Conservation (phyloP, 2,797 vertebrate species). For the Arnoldichthys spilopterus region DNA sequence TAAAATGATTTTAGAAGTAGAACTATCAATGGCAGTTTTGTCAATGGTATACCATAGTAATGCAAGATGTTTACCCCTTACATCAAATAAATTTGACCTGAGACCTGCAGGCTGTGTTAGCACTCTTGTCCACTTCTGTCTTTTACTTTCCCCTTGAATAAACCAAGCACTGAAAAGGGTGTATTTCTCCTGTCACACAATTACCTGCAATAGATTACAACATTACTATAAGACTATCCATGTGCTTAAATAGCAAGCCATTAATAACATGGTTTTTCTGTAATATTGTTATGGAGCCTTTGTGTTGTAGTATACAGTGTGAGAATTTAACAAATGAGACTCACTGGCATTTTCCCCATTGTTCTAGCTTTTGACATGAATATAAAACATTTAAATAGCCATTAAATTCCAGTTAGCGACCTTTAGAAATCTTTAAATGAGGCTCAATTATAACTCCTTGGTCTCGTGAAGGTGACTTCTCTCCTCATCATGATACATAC, state of each 20-base stretch:
- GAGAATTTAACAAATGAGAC: background rate
- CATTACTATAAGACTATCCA: background rate
- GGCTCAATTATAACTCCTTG: background rate
- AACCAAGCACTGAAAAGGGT: background rate
- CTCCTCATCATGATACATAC: no score
- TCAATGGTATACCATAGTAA: no score
- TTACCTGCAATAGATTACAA: background rate
- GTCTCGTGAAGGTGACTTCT: background rate
- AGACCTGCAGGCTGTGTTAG: background rate
- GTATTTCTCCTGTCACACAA: no score
- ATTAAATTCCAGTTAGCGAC: background rate
- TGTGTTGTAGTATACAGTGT: background rate
- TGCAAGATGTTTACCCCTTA: no score
- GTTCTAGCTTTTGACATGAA: background rate
- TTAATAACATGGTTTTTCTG: background rate
- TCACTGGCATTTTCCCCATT: background rate
- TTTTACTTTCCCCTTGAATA: background rate
- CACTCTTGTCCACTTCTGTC: background rate
- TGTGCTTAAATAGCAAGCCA: background rate
- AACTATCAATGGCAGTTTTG: no score
- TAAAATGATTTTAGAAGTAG: no score
- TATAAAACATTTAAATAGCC: slow-evolving; percentile 4
- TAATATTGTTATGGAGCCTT: background rate
- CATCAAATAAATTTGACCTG: background rate
- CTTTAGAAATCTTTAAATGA: background rate